Percentiles rank a stretch among this genome's conserved stretches.
Conservation (phyloP, 2,888 invertebrate species). For the Linyphia triangularis region DNA sequence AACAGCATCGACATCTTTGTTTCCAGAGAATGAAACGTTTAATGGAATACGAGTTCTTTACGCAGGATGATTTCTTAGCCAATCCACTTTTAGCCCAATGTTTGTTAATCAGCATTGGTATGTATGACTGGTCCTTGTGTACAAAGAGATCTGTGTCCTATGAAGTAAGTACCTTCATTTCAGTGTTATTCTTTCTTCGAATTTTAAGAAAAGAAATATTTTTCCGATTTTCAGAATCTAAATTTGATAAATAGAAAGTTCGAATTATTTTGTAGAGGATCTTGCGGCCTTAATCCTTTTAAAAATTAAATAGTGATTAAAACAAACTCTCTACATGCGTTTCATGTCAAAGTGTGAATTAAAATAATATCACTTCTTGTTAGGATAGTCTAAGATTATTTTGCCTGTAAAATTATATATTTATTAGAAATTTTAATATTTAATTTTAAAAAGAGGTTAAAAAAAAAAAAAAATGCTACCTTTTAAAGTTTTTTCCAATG, state of each 20-base stretch:
- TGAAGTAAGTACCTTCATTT: constrained; percentile 56
- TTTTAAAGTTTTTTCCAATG: too few species aligned
- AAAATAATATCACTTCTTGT: neutral
- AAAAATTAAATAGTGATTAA: neutral
- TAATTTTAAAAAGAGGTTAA: too few species aligned
- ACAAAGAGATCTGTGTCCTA: constrained; percentile 78
- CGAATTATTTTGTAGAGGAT: too few species aligned
- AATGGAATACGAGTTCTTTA: constrained; percentile 84
- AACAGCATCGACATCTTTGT: constrained; percentile 83
- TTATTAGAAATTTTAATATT: neutral
- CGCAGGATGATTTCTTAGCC: constrained; percentile 82
- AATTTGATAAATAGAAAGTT: neutral
- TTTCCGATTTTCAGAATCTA: neutral
- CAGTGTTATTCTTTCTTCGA: neutral
- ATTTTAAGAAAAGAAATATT: neutral
- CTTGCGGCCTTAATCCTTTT: too few species aligned
- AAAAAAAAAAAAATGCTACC: too few species aligned
- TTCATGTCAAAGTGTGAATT: neutral
- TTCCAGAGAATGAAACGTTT: constrained; percentile 82
- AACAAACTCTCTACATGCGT: neutral
- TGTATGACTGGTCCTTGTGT: constrained; percentile 80
- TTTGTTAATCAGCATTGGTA: constrained; percentile 79
- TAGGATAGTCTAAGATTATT: neutral
- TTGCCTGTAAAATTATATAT: neutral
- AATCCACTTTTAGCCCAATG: constrained; percentile 79